A percentile compares a stretch with the other conserved stretches of the same genome.
These are phyloP conservation scores for Sycophila texana DNA, from an alignment of 2,888 invertebrate species.

Conservation along the genomic window DNA sequence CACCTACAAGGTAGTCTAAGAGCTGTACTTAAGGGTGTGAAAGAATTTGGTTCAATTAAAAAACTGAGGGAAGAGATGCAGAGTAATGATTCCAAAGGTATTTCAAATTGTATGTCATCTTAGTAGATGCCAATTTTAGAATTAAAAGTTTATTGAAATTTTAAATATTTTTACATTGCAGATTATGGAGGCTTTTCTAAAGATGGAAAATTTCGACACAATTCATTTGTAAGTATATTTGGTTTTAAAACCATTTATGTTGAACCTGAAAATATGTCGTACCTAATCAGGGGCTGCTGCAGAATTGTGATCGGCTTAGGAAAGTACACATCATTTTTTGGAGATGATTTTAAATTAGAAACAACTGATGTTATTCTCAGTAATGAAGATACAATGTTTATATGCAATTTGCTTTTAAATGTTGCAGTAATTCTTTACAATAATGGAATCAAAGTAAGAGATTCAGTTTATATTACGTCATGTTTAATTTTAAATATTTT, in stretches of 20 bases:
- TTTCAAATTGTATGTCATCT: conserved; percentile 11
- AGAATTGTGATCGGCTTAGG: conserved; percentile 31
- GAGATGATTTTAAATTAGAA: conserved; percentile 48
- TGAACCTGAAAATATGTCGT: neutral
- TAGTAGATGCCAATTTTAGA: neutral
- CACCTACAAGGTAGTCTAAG: conserved; percentile 77
- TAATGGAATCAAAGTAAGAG: conserved; percentile 40
- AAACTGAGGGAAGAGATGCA: conserved; percentile 18
- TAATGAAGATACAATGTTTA: conserved; percentile 73
- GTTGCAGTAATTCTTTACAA: conserved; percentile 29
- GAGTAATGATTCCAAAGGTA: conserved; percentile 62
- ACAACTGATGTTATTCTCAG: conserved; percentile 63
- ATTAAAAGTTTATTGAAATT: neutral
- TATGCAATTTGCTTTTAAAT: conserved; percentile 81
- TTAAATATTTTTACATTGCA: neutral
- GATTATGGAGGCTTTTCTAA: conserved; percentile 58
- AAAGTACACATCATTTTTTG: conserved; percentile 78
- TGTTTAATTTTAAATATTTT: neutral
- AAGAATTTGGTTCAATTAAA: conserved; percentile 70
- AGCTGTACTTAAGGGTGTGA: conserved; percentile 77
- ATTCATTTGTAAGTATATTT: conserved; percentile 36
- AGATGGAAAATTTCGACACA: conserved; percentile 64
- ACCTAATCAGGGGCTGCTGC: conserved; percentile 23
- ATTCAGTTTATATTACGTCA: neutral
- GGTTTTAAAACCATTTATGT: conserved; percentile 23